Base-by-base conservation (phyloP, 2,888 invertebrate species). In the Epinotia bilunana region DNA sequence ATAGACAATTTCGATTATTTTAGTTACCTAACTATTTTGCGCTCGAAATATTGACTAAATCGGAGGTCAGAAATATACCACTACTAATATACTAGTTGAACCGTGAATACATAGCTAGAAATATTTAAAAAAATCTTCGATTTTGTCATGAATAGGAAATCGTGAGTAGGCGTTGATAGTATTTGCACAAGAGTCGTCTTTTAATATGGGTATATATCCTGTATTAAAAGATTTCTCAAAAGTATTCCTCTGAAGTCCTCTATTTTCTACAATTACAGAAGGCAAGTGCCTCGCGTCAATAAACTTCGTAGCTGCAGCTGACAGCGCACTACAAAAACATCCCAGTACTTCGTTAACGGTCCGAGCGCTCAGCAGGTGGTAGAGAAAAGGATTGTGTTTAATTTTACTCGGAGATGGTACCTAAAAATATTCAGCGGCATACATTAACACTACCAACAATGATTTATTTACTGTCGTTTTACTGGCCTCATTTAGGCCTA, bases 321-420 rank as follows among this genome's bases (percentile, higher is more conserved):
- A 83, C 84, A 82, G 79, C 78, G 75, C 77, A 80, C 80, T 79
- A 83, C 80, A 82, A 82, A 82, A 81, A 83, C 79, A 80, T 79
- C 78, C 78, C 78, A 77, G 72, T 70, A 75, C 77, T 78, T 79
- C 74, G 77, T 78, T 77, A 74, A 76, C 80, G 79, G 76, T 74
- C 60, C 64, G 33, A 69, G 71, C 70, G 73, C 75, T 75, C 75
- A 72, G 75, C 71, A 75, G 71, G 75, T 72, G 75, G 71, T 58
- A 57, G 49, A 60, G 55, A 71, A 68, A 76, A 64, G 75, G 77
- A 77, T 77, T 77, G 77, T 76, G 75, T 77, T 75, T 78, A 76
- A 58, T 71, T 75, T 60, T 74, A 76, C 71, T 63, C 63, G 39
- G 61, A 70, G 61, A 53, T 55, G 20, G n/a, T 60, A 49, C 58